Evolutionary conservation across 2,113 vertebrate genomes (phyloP).

Genomic region (Gasterosteus nipponicus): DNA sequence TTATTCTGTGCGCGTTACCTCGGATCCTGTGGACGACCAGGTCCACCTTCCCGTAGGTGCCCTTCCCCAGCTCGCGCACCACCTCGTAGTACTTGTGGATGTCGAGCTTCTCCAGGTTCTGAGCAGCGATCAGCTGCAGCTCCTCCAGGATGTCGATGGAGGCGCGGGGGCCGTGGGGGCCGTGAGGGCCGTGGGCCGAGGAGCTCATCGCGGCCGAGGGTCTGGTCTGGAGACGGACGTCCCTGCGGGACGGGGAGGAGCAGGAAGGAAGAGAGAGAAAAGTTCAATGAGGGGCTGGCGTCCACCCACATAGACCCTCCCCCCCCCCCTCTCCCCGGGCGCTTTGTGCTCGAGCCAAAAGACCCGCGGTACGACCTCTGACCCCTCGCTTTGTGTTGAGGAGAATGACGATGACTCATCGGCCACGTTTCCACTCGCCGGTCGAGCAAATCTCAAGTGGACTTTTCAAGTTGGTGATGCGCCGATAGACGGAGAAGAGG

Average conservation of each 20-base stretch:
- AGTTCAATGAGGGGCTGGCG: too few relatives aligned
- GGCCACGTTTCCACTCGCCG: too few relatives aligned
- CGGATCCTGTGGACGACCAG: slow-evolving; percentile 82
- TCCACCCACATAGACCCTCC: neutral
- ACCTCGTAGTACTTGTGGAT: slow-evolving; percentile 83
- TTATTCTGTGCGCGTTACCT: slow-evolving; percentile 63
- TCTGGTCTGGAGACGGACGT: slow-evolving; percentile 42
- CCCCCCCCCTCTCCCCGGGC: slow-evolving; percentile 5
- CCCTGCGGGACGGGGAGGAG: slow-evolving; percentile 54
- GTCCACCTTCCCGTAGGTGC: slow-evolving; percentile 86
- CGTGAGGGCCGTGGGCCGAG: slow-evolving; percentile 65
- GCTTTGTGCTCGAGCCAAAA: slow-evolving; percentile 39
- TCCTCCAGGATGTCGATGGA: slow-evolving; percentile 83
- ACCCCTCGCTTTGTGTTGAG: neutral
- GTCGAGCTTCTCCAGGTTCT: slow-evolving; percentile 84
- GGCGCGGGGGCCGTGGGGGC: slow-evolving; percentile 62
- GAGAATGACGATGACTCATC: neutral
- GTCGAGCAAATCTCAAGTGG: too few relatives aligned
- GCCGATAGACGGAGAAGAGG: too few relatives aligned
- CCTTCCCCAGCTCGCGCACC: slow-evolving; percentile 84
- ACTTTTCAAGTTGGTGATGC: too few relatives aligned
- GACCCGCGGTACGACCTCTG: slow-evolving; percentile 31
- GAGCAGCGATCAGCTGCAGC: slow-evolving; percentile 81
- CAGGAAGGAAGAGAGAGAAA: slow-evolving; percentile 52
- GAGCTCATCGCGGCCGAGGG: slow-evolving; percentile 73